A percentile compares a stretch with the other conserved stretches of the same genome.
phyloP scores from a whole-genome alignment of 2,888 invertebrate species.

The Polymixis flavicincta region DNA sequence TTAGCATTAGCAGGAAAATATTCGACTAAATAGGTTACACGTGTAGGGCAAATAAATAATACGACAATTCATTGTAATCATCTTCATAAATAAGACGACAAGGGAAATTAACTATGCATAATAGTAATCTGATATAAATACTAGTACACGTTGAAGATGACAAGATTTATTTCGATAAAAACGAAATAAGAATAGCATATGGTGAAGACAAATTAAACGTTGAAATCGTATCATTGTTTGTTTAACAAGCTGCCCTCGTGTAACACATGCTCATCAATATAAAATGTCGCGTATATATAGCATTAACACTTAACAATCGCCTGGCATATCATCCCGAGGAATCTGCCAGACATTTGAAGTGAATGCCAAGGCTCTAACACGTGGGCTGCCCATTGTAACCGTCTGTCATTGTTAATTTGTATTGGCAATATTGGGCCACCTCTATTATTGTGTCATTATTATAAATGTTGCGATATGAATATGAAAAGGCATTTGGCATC shows the following conservation, averaged over 20 bases:
- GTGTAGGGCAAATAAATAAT: slow-evolving; percentile 22
- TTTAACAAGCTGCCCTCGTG: slow-evolving; percentile 49
- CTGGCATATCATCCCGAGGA: slow-evolving; percentile 83
- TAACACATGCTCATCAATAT: slow-evolving; percentile 75
- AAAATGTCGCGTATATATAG: slow-evolving; percentile 72
- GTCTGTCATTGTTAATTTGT: slow-evolving; percentile 83
- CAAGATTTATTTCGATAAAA: background rate
- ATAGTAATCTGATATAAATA: slow-evolving; percentile 20
- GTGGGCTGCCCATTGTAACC: slow-evolving; percentile 85
- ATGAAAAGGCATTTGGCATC: slow-evolving; percentile 56
- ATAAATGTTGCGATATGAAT: slow-evolving; percentile 68
- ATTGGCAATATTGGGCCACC: slow-evolving; percentile 76
- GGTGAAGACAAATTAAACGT: slow-evolving; percentile 32
- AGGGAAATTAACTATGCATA: slow-evolving; percentile 17
- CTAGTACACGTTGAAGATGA: background rate
- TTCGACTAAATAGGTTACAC: slow-evolving; percentile 26
- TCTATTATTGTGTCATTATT: slow-evolving; percentile 76
- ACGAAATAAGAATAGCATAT: background rate
- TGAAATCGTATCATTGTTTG: slow-evolving; percentile 21
- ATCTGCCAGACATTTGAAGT: slow-evolving; percentile 84
- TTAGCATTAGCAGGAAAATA: slow-evolving; percentile 35
- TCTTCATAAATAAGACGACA: slow-evolving; percentile 31
- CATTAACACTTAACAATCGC: slow-evolving; percentile 82
- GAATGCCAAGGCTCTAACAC: slow-evolving; percentile 87
- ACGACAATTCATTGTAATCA: slow-evolving; percentile 36